Percentiles rank a stretch among this genome's conserved stretches.
phyloP scores from a whole-genome alignment of 2,797 vertebrate species.

The Ibycter americanus region DNA sequence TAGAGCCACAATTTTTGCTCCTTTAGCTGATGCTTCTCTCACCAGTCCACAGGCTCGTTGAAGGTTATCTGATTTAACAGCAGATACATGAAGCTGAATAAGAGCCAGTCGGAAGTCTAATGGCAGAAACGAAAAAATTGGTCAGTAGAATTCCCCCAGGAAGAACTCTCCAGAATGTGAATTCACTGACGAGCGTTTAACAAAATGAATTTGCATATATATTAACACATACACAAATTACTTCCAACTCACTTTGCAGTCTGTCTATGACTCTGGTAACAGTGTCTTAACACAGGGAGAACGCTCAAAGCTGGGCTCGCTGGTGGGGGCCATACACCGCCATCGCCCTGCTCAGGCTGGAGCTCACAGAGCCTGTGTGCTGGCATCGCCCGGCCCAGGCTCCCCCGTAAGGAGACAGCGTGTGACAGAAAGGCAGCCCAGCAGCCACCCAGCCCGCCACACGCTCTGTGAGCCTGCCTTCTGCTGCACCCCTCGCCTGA shows the following conservation, averaged over 20 bases:
- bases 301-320: neutral
- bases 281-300: neutral
- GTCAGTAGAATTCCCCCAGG: neutral
- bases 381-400: no score
- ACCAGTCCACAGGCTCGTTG: constrained; percentile 82
- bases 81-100: constrained; percentile 88
- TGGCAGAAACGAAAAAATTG: neutral
- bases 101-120: constrained; percentile 92
- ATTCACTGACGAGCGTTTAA: neutral
- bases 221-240: neutral
- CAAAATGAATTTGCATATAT: neutral
- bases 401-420: no score
- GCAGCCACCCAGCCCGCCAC: neutral
- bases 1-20: constrained; percentile 87
- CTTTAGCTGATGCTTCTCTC: constrained; percentile 85
- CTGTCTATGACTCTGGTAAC: neutral
- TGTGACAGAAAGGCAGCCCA: neutral
- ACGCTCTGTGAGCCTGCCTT: fast-evolving
- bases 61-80: constrained; percentile 89
- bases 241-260: neutral
- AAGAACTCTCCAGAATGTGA: neutral
- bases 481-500: fast-evolving
- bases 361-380: neutral
- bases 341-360: neutral
- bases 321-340: fast-evolving